Base-by-base conservation (phyloP, 2,113 vertebrate species). In the Podarcis cretensis region DNA sequence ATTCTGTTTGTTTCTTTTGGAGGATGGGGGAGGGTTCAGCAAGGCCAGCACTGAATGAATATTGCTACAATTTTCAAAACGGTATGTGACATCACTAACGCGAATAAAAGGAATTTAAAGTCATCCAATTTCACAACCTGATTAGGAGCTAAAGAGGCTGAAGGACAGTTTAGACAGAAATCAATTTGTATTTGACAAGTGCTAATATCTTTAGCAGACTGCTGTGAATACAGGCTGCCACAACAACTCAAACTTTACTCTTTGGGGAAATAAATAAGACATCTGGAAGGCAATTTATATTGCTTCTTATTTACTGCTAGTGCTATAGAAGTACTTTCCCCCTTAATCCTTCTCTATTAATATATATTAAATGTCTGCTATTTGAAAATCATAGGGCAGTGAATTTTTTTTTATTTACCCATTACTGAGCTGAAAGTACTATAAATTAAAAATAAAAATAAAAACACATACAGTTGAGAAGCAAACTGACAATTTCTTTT, bases 151-250 rank as follows among this genome's bases (percentile, higher is more conserved):
- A 82, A 21, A 59, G 78, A 90, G 84, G 37, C 89, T 83, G 89
- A 65, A 91, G 32, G 84, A 90, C 94, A n/a, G 63, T 91, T 93
- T 87, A 90, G 85, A 48, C 0, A 40, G 13, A 43, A 90, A 84
- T 74, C 90, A 76, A 91, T 93, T 93, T 95, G 90, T 73, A 90
- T 85, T 93, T 94, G 82, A 94, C 84, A 93, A 74, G 81, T 81
- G 88, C 63, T 87, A 94, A 91, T 13, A 1, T 4, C 0, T 86
- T 48, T 87, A 32, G 25, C 80, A 35, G 73, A 83, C 82, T 92
- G 91, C 68, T 83, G 84, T 84, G 83, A 89, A 81, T 88, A 80
- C 83, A 69, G 40, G 84, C 1, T 82, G 71, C 78, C 63, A 32
- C 27, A 85, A 89, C 71, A 77, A 65, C 68, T 92, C 80, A 40